phyloP scores from a whole-genome alignment of 2,797 vertebrate genomes.

The Enteromius viviparus region DNA sequence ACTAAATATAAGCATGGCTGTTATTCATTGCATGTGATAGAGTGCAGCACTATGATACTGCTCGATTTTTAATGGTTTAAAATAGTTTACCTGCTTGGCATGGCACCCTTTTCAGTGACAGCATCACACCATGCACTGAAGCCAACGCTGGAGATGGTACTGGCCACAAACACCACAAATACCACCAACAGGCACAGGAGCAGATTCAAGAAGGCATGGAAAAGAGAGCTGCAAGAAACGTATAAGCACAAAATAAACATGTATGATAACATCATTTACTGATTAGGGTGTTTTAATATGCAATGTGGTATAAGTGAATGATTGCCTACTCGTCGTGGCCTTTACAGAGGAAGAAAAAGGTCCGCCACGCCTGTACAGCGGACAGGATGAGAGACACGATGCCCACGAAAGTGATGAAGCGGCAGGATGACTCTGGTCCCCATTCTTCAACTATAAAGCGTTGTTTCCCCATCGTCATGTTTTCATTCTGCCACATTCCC shows the following conservation, averaged over 20 bases:
- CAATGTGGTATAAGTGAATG: neutral
- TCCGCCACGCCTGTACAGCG: conserved; percentile 92
- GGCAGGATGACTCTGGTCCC: conserved; percentile 92
- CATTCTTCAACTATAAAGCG: conserved; percentile 97
- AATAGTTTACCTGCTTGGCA: conserved; percentile 85
- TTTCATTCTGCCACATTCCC: conserved; percentile 96
- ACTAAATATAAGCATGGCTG: neutral
- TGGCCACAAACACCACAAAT: conserved; percentile 91
- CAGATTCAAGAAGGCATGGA: conserved; percentile 93
- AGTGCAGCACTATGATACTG: neutral
- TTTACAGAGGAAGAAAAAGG: conserved; percentile 94
- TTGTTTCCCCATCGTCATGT: conserved; percentile 91
- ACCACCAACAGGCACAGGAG: conserved; percentile 90
- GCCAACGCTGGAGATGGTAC: conserved; percentile 95
- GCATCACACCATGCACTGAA: conserved; percentile 98
- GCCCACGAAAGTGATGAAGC: conserved; percentile 91
- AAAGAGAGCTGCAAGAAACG: conserved; percentile 84
- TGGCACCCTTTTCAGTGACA: conserved; percentile 88
- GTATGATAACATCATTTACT: neutral
- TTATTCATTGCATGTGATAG: neutral
- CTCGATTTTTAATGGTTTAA: neutral
- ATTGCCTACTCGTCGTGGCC: conserved; percentile 95
- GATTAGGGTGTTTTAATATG: neutral
- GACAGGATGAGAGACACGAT: conserved; percentile 92
- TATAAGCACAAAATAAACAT: neutral